Evolutionary conservation across 2,888 invertebrate species (phyloP).

Genomic region (Sesia apiformis): DNA sequence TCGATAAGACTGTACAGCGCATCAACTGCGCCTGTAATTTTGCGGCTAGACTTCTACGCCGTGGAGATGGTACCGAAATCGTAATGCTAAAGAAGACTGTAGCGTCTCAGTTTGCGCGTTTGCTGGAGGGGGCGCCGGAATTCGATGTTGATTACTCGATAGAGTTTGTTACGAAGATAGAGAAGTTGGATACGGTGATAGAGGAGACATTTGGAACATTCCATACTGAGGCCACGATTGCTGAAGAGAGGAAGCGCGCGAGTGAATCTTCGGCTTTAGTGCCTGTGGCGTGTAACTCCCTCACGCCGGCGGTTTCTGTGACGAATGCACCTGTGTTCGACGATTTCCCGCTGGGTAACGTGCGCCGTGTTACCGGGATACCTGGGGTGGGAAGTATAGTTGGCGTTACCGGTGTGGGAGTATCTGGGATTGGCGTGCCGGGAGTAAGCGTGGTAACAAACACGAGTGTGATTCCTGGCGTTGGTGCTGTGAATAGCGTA

Average conservation of each 20-base stretch:
- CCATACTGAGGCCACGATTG: conserved; percentile 77
- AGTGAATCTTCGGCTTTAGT: conserved; percentile 62
- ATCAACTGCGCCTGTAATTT: conserved; percentile 92
- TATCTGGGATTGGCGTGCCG: conserved; percentile 33
- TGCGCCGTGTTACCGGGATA: conserved; percentile 57
- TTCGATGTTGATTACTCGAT: conserved; percentile 85
- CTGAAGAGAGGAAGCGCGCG: conserved; percentile 68
- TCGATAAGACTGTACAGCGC: conserved; percentile 88
- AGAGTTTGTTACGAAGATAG: conserved; percentile 86
- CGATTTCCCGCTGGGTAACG: conserved; percentile 75
- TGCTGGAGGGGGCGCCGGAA: conserved; percentile 88
- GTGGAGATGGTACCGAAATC: conserved; percentile 90
- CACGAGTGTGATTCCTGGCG: conserved; percentile 40
- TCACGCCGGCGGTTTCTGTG: conserved; percentile 69
- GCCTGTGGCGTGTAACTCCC: conserved; percentile 52
- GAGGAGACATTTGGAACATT: conserved; percentile 84
- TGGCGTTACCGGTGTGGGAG: conserved; percentile 26
- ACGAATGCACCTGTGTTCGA: conserved; percentile 85
- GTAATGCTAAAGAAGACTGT: conserved; percentile 88
- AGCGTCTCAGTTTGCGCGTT: conserved; percentile 82
- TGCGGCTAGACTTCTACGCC: conserved; percentile 84
- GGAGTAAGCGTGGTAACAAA: conserved; percentile 39
- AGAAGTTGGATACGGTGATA: conserved; percentile 83
- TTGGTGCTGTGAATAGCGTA: conserved; percentile 46
- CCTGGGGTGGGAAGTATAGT: conserved; percentile 34